Base-by-base conservation (phyloP, 2,888 invertebrate species). In the Carpatolechia fugitivella region DNA sequence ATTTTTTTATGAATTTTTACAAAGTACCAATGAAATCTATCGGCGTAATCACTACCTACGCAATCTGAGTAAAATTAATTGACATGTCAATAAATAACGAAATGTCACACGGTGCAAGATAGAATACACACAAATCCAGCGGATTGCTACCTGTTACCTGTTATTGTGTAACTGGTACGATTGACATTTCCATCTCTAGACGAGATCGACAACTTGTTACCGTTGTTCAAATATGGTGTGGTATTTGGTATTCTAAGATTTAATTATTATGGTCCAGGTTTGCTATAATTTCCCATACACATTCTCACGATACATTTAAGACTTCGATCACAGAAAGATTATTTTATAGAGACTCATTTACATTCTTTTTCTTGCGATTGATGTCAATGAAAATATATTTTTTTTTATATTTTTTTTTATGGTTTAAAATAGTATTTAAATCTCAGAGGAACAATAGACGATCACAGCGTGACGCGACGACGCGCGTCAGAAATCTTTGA, bases 211-310 rank as follows among this genome's bases (percentile, higher is more conserved):
- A 14, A 31, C 47, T 47, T 33, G 36, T 47, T 53, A 14, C 46
- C 0, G 10, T 30, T 13, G 29, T 36, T 38, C 53, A 47, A 53
- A 53, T 53, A 36, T 46, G 47, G 53, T 47, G 30, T 24, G 24
- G 24, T 6, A 24, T 24, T 36, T 47, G 53, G 53, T 31, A 30
- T 31, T 16, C 3, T 47, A 47, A 7, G 11, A 1, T 16, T 47
- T 47, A 47, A 47, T 47, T 47, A 47, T 14, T 16, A 29, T 44
- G 29, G 52, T 52, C 13, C 3, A 18, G 18, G 40, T 41, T 41
- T 41, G 18, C 46, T 14, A 24, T 44, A 24, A 1, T 13, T 11
- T 40, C 24, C 10, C 44, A 35, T 13, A 35, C n/a, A 11, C 20
- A 44, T 44, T 44, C 24, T 8, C 38, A 38, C 38, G 38, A 6